A percentile compares a stretch with the other conserved stretches of the same genome.
phyloP scores from a whole-genome alignment of 2,797 vertebrate species.

The Chloroceryle inda region DNA sequence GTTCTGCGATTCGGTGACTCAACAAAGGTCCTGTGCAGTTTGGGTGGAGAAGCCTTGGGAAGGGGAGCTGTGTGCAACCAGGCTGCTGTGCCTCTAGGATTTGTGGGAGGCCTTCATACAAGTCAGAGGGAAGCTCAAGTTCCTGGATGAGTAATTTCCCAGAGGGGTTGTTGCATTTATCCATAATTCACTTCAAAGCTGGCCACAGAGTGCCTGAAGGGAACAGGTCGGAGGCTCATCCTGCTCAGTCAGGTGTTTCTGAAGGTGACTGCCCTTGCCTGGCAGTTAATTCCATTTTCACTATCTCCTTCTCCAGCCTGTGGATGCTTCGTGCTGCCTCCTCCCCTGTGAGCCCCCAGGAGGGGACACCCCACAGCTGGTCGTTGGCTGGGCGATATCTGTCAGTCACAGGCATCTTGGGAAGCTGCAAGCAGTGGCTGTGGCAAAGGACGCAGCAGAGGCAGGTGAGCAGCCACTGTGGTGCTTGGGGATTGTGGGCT shows the following conservation, averaged over 20 bases:
- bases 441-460: background rate
- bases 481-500: background rate
- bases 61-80: background rate
- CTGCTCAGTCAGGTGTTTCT: accelerated
- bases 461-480: background rate
- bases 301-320: background rate
- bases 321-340: accelerated
- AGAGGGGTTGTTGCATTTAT: background rate
- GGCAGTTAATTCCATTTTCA: background rate
- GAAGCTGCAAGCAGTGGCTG: background rate
- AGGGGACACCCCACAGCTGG: accelerated
- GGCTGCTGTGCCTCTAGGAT: accelerated
- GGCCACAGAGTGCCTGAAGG: background rate
- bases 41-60: background rate
- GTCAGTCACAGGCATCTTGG: accelerated
- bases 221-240: background rate
- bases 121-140: background rate
- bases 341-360: accelerated
- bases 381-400: accelerated
- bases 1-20: background rate
- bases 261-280: background rate
- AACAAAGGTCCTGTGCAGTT: background rate
- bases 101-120: background rate
- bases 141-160: background rate
- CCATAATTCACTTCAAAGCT: background rate